Evolutionary conservation across 2,888 invertebrate species (phyloP), one percentile per base, ranked within the genome.

Genomic region (Keiferia lycopersicella): DNA sequence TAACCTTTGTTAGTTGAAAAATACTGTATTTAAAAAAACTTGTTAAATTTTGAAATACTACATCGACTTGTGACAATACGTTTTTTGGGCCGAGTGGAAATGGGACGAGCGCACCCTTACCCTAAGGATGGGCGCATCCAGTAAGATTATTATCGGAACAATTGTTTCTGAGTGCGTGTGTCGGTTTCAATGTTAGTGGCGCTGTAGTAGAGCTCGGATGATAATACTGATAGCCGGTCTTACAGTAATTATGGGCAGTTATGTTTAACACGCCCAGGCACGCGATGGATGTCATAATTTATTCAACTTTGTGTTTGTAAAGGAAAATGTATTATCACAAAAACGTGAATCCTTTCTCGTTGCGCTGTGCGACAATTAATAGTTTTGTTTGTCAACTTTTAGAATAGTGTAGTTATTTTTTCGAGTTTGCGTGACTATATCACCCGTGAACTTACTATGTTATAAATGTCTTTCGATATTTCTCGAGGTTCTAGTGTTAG

Each of bases 181-280:
- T n/a, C 45, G 45, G 45, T 45, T 45, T 45, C 45, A 16, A 45
- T 45, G 45, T 45, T 45, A 45, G n/a, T 45, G 16, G 45, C n/a
- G 45, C n/a, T 45, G 45, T 45, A 16, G 45, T 45, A 45, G 45
- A 45, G 45, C 45, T 45, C 45, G 45, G 45, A 45, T 45, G 45
- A 45, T 45, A 45, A n/a, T 16, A 45, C 45, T 45, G 45, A 45
- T 45, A 45, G 45, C 45, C 45, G 45, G 45, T 45, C 45, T 45
- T 45, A 16, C 45, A 45, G 45, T 45, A 45, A 45, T 45, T 45
- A 45, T n/a, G 45, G 45, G 45, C 45, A 45, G 45, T 45, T 45
- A 45, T 45, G 16, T 16, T 45, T 8, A 45, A 45, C 45, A 16
- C 45, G n/a, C 45, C 45, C n/a, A 45, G 11, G 45, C 45, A 45